Evolutionary conservation across 1,140 invertebrate genomes (phyloP).

Genomic region (Tetragnatha versicolor): DNA sequence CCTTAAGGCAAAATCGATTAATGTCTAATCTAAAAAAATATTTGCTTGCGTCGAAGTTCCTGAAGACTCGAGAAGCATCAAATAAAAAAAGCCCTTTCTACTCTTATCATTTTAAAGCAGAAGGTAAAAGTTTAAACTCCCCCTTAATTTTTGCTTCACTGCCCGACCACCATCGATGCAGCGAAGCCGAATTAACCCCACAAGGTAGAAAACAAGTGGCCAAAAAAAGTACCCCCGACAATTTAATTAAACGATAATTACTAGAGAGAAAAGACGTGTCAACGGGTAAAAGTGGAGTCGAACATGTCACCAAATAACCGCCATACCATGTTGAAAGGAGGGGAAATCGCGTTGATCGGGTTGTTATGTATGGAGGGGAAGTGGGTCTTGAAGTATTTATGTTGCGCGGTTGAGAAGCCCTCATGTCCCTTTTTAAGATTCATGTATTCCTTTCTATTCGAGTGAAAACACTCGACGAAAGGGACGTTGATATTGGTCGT

Average conservation of each 20-base stretch:
- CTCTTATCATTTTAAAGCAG: conserved; percentile 21
- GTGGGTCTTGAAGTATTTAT: no score
- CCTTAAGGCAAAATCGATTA: no score
- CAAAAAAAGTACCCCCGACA: conserved; percentile 22
- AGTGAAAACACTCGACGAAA: no score
- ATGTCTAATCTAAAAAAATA: no score
- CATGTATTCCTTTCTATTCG: no score
- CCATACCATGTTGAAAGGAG: no score
- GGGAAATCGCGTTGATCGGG: no score
- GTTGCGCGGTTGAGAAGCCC: no score
- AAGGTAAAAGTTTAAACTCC: conserved; percentile 9
- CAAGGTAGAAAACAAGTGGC: neutral
- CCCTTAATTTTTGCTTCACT: conserved; percentile 31
- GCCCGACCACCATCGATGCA: conserved; percentile 20
- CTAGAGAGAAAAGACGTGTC: conserved; percentile 26
- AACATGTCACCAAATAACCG: no score
- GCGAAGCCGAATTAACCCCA: conserved; percentile 20
- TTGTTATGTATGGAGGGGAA: no score
- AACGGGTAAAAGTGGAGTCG: conserved; percentile 2
- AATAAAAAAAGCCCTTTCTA: neutral
- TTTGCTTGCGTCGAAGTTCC: neutral
- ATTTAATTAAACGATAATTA: conserved; percentile 50
- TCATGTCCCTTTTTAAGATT: no score
- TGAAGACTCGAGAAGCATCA: neutral
- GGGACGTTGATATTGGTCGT: no score